Conservation (phyloP, 2,888 invertebrate genomes). For the Graphium colonna region DNA sequence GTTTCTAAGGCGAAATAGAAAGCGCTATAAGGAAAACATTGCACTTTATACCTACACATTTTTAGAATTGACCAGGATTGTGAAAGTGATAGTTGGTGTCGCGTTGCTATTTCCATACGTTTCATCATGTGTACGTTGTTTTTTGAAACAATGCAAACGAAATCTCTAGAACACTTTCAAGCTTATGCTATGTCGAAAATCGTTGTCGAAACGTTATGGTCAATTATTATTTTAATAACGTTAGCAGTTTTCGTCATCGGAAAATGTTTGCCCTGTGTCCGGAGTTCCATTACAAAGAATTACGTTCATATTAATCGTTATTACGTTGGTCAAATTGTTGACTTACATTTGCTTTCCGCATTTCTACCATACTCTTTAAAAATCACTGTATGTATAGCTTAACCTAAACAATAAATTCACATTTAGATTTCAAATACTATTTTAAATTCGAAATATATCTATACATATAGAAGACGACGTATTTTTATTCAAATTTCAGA, state of each 20-base stretch:
- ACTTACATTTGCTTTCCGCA: too few relatives aligned
- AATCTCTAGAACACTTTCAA: constrained; percentile 17
- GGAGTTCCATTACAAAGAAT: neutral
- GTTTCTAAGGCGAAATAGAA: constrained; percentile 23
- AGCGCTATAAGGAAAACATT: constrained; percentile 24
- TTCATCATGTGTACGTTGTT: constrained; percentile 4
- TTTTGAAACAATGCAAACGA: constrained; percentile 11
- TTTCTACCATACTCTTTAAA: too few relatives aligned
- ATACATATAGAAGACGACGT: too few relatives aligned
- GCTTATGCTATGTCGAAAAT: constrained; percentile 7
- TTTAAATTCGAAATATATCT: too few relatives aligned
- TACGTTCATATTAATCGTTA: too few relatives aligned
- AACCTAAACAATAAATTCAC: too few relatives aligned
- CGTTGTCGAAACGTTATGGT: constrained; percentile 8
- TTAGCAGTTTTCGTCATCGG: neutral
- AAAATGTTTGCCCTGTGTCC: neutral
- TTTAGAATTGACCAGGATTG: constrained; percentile 26
- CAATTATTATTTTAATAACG: neutral
- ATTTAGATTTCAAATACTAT: too few relatives aligned
- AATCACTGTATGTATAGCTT: too few relatives aligned
- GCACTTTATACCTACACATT: constrained; percentile 2
- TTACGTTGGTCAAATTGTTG: too few relatives aligned
- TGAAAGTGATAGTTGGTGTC: constrained; percentile 33
- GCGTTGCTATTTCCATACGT: constrained; percentile 27
- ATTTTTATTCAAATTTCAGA: too few relatives aligned